These are phyloP conservation scores for Ostrea edulis DNA, from an alignment of 1,140 invertebrate species.

Conservation along the genomic window DNA sequence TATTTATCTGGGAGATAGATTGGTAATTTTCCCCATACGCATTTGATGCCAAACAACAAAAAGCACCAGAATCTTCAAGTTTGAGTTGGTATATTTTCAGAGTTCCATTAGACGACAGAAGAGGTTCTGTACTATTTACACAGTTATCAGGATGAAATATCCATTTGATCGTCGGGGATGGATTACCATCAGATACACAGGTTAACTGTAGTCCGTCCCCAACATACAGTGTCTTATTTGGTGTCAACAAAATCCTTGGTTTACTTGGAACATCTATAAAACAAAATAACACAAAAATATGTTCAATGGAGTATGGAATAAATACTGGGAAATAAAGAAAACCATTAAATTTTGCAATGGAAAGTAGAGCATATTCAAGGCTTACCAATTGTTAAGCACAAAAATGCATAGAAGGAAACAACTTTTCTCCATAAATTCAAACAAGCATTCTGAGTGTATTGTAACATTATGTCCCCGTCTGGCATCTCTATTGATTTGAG, in stretches of 20 bases:
- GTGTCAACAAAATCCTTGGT: neutral
- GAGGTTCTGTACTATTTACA: neutral
- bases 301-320: too few relatives aligned
- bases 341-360: too few relatives aligned
- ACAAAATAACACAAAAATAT: neutral
- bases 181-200: neutral
- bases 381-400: too few relatives aligned
- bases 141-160: neutral
- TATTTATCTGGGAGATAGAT: neutral
- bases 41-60: neutral
- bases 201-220: neutral
- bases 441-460: too few relatives aligned
- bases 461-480: too few relatives aligned
- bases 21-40: neutral
- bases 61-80: neutral
- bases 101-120: neutral
- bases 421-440: too few relatives aligned
- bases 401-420: too few relatives aligned
- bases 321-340: too few relatives aligned
- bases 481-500: too few relatives aligned
- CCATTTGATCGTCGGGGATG: neutral
- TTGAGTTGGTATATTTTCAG: neutral
- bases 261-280: neutral
- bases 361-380: too few relatives aligned
- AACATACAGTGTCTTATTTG: neutral